phyloP scores from a whole-genome alignment of 2,888 invertebrate species.

The Mimachlamys varia region DNA sequence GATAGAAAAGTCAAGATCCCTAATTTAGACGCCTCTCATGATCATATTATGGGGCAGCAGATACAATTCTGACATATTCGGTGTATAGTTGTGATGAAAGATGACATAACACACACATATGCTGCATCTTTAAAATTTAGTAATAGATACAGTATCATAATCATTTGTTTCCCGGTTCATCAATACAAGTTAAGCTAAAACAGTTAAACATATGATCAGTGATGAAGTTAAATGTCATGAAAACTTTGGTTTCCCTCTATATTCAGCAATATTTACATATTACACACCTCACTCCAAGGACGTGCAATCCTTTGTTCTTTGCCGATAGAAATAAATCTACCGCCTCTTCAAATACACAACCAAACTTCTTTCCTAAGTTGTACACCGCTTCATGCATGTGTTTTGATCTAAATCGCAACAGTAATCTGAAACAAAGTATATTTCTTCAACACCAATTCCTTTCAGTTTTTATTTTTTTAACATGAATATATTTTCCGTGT shows the following conservation, averaged over 20 bases:
- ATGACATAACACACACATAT: no score
- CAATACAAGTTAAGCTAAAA: no score
- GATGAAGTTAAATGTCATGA: not conserved
- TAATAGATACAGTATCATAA: not conserved
- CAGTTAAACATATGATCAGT: not conserved
- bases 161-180: no score
- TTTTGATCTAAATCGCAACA: not conserved
- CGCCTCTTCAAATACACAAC: not conserved
- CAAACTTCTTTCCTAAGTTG: not conserved
- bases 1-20: no score
- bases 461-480: not conserved
- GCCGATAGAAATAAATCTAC: not conserved
- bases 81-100: no score
- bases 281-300: not conserved
- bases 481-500: no score
- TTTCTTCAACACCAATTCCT: not conserved
- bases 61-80: no score
- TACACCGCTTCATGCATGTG: not conserved
- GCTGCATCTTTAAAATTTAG: no score
- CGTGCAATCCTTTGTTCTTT: not conserved
- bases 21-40: no score
- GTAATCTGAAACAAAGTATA: not conserved
- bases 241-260: no score
- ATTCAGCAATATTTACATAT: no score
- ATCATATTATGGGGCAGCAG: no score